Evolutionary conservation across 2,888 invertebrate species (phyloP), one percentile per base, ranked within the genome.

Genomic region (Diarsia rubi): DNA sequence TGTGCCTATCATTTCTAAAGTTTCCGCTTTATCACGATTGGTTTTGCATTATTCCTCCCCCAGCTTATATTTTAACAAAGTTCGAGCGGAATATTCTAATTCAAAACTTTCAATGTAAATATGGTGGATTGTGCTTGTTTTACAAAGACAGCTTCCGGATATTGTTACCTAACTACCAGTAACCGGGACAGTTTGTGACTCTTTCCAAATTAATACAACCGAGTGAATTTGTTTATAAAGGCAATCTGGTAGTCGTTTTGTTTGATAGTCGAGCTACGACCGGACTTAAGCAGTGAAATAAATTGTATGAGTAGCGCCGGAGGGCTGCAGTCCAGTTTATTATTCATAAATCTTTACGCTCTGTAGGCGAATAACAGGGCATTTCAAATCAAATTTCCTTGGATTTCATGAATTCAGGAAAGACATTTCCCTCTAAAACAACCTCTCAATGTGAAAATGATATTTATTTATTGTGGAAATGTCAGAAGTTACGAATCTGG

Each of bases 71-170:
- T 92, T 91, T 89, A 90, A 90, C 91, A 90, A 92, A 93, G 87
- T 93, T 93, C 73, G 68, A 78, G 75, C 75, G 81, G 84, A 88
- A 88, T 90, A 90, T 90, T 90, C 88, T 88, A 89, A 89, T 89
- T 89, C 83, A 72, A 69, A 93, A 93, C 91, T 93, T 93, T 91
- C 88, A 90, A 89, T 92, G 91, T 93, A 92, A 92, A 92, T 91
- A 91, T 90, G 83, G 82, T 86, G 86, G 79, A 85, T 89, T 88
- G 85, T 85, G 88, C 82, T 88, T 88, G 90, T 88, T 92, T 89
- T 85, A 88, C 84, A 83, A 83, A 88, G 89, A 88, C 87, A 77
- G 78, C 86, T 82, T 82, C 71, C 83, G 81, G 72, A 80, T 88
- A 75, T 72, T 83, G 77, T 80, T 82, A 69, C 71, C 52, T 78